These are phyloP conservation scores for Sinella curviseta DNA, from an alignment of 1,140 invertebrate species.

Conservation along the genomic window DNA sequence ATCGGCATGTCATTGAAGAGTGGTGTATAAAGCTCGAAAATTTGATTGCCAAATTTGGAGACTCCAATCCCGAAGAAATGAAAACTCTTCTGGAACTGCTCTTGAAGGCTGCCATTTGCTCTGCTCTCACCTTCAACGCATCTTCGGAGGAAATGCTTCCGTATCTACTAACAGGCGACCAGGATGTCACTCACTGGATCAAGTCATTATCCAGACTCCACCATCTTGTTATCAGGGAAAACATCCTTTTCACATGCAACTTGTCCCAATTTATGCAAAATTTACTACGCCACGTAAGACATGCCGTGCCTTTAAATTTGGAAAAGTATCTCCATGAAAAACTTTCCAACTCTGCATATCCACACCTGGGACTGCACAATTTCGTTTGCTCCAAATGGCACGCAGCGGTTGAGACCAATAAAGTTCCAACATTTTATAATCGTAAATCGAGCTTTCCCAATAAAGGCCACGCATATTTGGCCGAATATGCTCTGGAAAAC, in stretches of 20 bases:
- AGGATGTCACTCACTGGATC: background rate
- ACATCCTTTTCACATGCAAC: background rate
- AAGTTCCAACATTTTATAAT: background rate
- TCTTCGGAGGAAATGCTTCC: background rate
- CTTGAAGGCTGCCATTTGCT: background rate
- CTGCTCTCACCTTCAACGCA: conserved; percentile 5
- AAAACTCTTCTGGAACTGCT: background rate
- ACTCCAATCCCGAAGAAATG: background rate
- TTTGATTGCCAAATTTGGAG: background rate
- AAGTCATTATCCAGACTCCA: background rate
- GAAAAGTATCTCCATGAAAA: background rate
- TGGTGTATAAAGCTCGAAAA: background rate
- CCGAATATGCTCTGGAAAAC: background rate
- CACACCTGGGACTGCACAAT: background rate
- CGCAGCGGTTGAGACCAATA: background rate
- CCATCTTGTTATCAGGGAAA: background rate
- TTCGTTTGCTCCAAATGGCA: background rate
- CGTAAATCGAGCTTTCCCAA: background rate
- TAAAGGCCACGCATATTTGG: background rate
- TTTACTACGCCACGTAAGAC: background rate
- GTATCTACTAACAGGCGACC: background rate
- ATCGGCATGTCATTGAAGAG: background rate
- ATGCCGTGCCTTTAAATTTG: background rate
- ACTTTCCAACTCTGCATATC: background rate
- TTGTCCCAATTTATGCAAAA: background rate